Conservation (phyloP, 1,140 invertebrate species). For the Camponotus vicinus region DNA sequence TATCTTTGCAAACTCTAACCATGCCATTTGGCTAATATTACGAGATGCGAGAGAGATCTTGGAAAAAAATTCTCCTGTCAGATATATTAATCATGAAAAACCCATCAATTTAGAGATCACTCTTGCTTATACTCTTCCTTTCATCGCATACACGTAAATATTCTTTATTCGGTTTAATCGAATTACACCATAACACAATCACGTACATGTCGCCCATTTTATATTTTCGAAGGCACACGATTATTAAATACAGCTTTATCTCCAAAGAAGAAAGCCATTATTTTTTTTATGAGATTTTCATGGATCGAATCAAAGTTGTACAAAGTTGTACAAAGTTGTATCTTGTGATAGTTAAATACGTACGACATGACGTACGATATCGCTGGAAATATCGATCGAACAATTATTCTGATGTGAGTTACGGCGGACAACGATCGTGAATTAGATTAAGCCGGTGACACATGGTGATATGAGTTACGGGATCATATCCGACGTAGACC, state of each 20-base stretch:
- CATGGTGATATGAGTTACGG: constrained; percentile 83
- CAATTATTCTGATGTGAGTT: constrained; percentile 84
- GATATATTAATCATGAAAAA: not conserved
- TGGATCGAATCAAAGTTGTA: not conserved
- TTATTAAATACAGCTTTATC: not conserved
- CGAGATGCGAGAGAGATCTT: not conserved
- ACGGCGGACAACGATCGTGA: constrained; percentile 82
- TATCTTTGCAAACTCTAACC: constrained; percentile 55
- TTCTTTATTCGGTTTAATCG: constrained; percentile 20
- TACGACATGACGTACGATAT: constrained; percentile 59
- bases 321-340: constrained; percentile 18
- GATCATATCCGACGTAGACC: constrained; percentile 70
- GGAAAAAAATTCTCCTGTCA: not conserved
- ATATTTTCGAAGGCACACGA: not conserved
- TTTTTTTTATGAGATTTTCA: constrained; percentile 37
- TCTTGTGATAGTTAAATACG: constrained; percentile 25
- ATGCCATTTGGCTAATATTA: constrained; percentile 31
- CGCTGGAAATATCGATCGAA: constrained; percentile 79
- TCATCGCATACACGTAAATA: not conserved
- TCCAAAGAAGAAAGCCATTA: not conserved
- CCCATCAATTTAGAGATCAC: not conserved
- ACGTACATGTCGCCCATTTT: not conserved
- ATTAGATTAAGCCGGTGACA: constrained; percentile 83
- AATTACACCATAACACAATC: not conserved
- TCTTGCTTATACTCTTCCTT: not conserved